Conservation (phyloP, 2,888 invertebrate genomes). For the Philereme vetulata region DNA sequence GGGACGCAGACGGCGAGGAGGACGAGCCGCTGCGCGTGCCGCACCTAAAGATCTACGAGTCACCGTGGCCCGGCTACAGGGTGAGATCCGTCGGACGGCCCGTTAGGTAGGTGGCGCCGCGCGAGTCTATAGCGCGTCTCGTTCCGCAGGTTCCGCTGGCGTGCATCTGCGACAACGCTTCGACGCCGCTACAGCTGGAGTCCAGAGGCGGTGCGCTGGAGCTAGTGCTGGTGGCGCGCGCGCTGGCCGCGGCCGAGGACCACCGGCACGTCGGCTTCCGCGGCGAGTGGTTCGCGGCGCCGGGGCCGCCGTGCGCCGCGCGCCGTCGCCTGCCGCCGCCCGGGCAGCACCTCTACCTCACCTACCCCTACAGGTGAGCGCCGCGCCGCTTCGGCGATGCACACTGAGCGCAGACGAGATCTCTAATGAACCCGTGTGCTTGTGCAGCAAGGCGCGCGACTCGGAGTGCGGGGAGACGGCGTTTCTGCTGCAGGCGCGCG, state of each 20-base stretch:
- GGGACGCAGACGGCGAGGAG: conserved; percentile 48
- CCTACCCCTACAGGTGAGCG: conserved; percentile 62
- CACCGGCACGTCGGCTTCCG: conserved; percentile 92
- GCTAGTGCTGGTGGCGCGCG: conserved; percentile 89
- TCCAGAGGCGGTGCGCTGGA: conserved; percentile 84
- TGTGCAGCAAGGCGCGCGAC: conserved; percentile 85
- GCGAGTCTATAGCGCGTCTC: conserved; percentile 51
- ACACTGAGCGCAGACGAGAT: conserved; percentile 41
- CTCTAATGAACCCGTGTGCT: conserved; percentile 61
- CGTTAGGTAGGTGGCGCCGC: not conserved
- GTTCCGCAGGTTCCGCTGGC: conserved; percentile 86
- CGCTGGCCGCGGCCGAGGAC: conserved; percentile 91
- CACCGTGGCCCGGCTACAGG: conserved; percentile 88
- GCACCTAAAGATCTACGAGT: conserved; percentile 85
- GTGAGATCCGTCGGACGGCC: conserved; percentile 46
- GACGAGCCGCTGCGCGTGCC: conserved; percentile 74
- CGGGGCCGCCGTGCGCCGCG: conserved; percentile 47
- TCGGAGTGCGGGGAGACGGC: conserved; percentile 90
- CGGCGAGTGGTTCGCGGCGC: conserved; percentile 78
- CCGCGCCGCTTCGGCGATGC: not conserved
- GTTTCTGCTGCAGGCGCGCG: conserved; percentile 91
- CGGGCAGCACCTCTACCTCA: conserved; percentile 62
- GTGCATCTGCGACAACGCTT: conserved; percentile 91
- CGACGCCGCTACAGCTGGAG: conserved; percentile 55
- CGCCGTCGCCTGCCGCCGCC: conserved; percentile 57